phyloP scores from a whole-genome alignment of 2,888 invertebrate genomes.

The Zele albiditarsus region DNA sequence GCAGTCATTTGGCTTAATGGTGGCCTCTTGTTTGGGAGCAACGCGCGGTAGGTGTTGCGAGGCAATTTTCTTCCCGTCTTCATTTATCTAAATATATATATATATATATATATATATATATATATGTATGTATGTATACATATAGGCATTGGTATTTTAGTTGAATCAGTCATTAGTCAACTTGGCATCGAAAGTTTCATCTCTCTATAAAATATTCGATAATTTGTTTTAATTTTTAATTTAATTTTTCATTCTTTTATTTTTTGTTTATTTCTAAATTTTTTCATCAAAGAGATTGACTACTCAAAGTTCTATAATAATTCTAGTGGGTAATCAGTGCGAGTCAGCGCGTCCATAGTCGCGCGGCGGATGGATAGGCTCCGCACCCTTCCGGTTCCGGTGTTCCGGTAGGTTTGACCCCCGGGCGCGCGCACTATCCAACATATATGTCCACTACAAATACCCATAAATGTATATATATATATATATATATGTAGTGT shows the following conservation, averaged over 20 bases:
- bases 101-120: not conserved
- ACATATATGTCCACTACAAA: slow-evolving; percentile 6
- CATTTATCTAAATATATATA: slow-evolving; percentile 38
- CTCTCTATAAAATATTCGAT: slow-evolving; percentile 7
- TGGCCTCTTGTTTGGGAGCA: slow-evolving; percentile 64
- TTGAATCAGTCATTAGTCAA: slow-evolving; percentile 64
- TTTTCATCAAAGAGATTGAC: not conserved
- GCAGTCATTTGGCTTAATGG: slow-evolving; percentile 64
- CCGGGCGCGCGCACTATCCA: slow-evolving; percentile 46
- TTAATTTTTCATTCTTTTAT: not conserved
- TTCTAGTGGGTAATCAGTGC: slow-evolving; percentile 67
- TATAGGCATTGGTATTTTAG: slow-evolving; percentile 53
- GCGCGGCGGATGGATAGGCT: slow-evolving; percentile 58
- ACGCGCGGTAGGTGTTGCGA: slow-evolving; percentile 59
- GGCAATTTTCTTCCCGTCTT: slow-evolving; percentile 45
- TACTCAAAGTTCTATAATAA: slow-evolving; percentile 7
- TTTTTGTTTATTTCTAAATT: slow-evolving; percentile 4
- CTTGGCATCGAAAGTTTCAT: slow-evolving; percentile 43
- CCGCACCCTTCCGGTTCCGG: slow-evolving; percentile 74
- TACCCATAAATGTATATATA: not conserved
- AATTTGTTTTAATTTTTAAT: slow-evolving; percentile 25
- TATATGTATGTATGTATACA: not conserved
- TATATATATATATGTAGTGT: slow-evolving; percentile 45
- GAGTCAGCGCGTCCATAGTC: slow-evolving; percentile 62
- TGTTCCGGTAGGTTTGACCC: slow-evolving; percentile 72